Base-by-base conservation (phyloP, 2,888 invertebrate species). In the Blastobasis adustella region DNA sequence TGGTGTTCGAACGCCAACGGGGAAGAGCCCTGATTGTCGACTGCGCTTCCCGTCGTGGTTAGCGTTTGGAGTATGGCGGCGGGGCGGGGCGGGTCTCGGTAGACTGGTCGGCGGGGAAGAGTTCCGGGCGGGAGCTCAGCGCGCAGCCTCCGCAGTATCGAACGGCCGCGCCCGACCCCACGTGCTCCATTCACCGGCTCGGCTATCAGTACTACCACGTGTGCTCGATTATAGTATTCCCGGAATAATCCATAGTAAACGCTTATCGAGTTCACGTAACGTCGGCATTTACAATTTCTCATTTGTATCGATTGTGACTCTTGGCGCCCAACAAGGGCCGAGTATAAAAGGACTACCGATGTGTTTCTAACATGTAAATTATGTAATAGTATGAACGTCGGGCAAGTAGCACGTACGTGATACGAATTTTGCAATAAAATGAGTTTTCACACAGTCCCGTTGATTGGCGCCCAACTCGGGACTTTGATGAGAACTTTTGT, bases 71-170 rank as follows among this genome's bases (percentile, higher is more conserved):
- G 9, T 40, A 40, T 37, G 37, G 37, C 10, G 43, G 10, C 43
- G 50, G 6, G 62, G 54, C 58, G 58, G 59, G 72, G 72, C 54
- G 65, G 76, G 65, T 76, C 79, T 69, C 54, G 59, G 57, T 67
- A 63, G 50, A 60, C 55, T 74, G 76, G 81, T 54, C 60, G 51
- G 49, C 54, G 65, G 59, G 58, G 62, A 61, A 36, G 61, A 58
- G 66, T 60, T 63, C 67, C 73, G 75, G 76, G 72, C 65, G 56
- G 53, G 64, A 63, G 67, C 76, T 69, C 73, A 72, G 63, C 67
- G 81, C 81, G 81, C 81, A 81, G 81, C 79, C 81, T 81, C 81
- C 77, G 72, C 67, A 57, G 58, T 82, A 82, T 82, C 73, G 81
- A 82, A 69, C 81, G 79, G 67, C 78, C 79, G 75, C 79, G 72